Conservation (phyloP, 2,113 vertebrate genomes). For the Tringa solitaria region DNA sequence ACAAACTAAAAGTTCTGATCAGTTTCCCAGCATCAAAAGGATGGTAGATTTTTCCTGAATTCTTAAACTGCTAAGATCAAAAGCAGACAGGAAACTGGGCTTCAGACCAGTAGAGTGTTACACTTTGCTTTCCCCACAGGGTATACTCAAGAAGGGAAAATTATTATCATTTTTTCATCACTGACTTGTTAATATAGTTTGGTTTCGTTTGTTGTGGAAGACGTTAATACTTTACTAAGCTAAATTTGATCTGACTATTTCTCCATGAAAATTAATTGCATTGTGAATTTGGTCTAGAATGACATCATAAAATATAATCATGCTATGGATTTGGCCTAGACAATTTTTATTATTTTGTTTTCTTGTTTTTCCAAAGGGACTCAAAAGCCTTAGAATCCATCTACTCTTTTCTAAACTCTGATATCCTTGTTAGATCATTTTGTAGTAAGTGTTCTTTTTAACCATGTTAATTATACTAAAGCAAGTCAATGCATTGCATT, state of each 20-base stretch:
- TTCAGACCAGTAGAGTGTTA: background rate
- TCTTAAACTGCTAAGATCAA: background rate
- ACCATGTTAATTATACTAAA: background rate
- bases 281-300: background rate
- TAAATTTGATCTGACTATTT: background rate
- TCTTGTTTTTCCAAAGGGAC: background rate
- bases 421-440: background rate
- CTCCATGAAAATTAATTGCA: background rate
- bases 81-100: background rate
- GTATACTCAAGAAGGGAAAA: background rate
- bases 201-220: background rate
- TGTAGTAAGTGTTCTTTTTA: background rate
- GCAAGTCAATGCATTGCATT: background rate
- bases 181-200: background rate
- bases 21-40: background rate
- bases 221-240: background rate
- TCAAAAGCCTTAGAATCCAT: background rate
- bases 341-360: background rate
- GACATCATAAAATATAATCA: background rate
- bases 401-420: background rate
- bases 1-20: background rate
- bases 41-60: background rate
- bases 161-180: background rate
- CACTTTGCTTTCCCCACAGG: background rate
- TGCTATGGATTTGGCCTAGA: background rate